Evolutionary conservation across 2,888 invertebrate genomes (phyloP).

Genomic region (Odontothrips loti): DNA sequence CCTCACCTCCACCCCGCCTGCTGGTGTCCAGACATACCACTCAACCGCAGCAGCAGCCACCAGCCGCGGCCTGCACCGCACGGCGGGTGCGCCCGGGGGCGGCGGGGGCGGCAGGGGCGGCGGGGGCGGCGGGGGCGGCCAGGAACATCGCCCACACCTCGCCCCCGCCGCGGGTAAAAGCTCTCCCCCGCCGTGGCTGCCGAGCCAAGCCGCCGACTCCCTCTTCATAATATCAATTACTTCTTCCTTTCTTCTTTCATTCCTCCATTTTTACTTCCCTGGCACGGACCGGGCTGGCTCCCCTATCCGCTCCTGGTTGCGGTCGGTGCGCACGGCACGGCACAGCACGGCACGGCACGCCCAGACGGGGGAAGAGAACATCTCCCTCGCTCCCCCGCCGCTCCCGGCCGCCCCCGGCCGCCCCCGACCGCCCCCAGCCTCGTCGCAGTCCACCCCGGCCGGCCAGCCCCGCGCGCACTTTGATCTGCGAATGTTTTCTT

Average conservation of each 20-base stretch:
- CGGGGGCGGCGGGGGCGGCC: not conserved
- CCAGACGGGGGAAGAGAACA: too few species aligned
- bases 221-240: slow-evolving; percentile 27
- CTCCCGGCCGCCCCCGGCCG: not conserved
- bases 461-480: not conserved
- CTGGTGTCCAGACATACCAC: slow-evolving; percentile 4
- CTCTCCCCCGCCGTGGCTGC: not conserved
- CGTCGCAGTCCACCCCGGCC: not conserved
- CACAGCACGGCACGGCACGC: too few species aligned
- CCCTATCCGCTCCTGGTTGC: not conserved
- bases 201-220: not conserved
- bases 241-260: slow-evolving; percentile 25
- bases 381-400: not conserved
- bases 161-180: not conserved
- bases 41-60: not conserved
- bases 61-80: too few species aligned
- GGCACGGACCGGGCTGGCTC: not conserved
- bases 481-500: slow-evolving; percentile 26
- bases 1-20: not conserved
- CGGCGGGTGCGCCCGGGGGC: not conserved
- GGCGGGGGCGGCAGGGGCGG: not conserved
- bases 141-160: not conserved
- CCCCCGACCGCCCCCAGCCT: not conserved
- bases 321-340: not conserved
- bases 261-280: slow-evolving; percentile 16